Percentiles rank a stretch among this genome's conserved stretches.
phyloP scores from a whole-genome alignment of 2,113 vertebrate genomes.

The Grammomys surdaster region DNA sequence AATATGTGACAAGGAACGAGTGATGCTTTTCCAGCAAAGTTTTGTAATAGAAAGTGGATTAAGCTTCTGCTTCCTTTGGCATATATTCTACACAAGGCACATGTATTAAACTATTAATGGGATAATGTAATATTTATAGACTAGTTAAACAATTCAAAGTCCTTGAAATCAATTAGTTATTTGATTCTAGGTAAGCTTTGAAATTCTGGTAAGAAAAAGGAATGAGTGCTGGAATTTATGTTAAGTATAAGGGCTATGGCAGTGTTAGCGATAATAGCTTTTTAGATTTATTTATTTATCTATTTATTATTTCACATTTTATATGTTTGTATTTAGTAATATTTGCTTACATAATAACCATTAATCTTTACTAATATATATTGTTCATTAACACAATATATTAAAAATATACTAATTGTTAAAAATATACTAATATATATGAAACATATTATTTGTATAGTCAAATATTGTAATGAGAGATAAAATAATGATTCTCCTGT shows the following conservation, averaged over 20 bases:
- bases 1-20: conserved; percentile 69
- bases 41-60: conserved; percentile 55
- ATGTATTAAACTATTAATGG: conserved; percentile 65
- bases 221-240: conserved; percentile 6
- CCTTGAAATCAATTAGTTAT: conserved; percentile 58
- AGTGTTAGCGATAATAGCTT: neutral
- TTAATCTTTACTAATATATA: neutral
- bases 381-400: neutral
- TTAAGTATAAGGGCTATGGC: neutral
- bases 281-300: neutral
- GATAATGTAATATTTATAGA: conserved; percentile 66
- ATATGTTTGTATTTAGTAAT: neutral
- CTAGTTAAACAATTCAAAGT: conserved; percentile 16
- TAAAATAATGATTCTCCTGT: neutral
- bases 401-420: neutral
- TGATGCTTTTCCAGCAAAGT: conserved; percentile 44
- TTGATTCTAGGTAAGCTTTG: conserved; percentile 51
- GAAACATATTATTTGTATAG: neutral
- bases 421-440: neutral
- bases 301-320: neutral
- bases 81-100: neutral
- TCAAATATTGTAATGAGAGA: neutral
- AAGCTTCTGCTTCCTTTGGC: neutral
- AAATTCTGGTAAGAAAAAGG: conserved; percentile 8
- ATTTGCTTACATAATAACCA: neutral